phyloP scores from a whole-genome alignment of 2,113 vertebrate species.

The Pipra filicauda region DNA sequence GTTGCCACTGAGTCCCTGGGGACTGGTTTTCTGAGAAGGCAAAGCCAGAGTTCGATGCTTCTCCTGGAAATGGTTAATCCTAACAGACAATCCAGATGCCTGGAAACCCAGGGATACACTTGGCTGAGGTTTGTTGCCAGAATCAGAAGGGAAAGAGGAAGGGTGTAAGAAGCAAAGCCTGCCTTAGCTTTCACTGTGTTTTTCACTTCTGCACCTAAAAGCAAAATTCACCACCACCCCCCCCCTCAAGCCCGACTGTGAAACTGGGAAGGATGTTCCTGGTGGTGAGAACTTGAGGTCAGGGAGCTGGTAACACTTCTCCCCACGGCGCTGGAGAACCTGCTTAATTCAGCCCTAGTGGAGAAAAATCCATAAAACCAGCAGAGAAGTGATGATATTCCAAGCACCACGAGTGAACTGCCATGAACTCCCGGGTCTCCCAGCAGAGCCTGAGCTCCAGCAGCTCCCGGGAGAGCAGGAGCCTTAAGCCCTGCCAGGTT shows the following conservation, averaged over 20 bases:
- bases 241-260: neutral
- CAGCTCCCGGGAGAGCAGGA: neutral
- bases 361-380: neutral
- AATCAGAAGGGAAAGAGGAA: neutral
- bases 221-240: neutral
- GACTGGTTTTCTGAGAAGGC: neutral
- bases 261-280: neutral
- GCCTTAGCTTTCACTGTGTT: neutral
- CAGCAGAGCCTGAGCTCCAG: neutral
- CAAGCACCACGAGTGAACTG: neutral
- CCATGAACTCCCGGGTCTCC: neutral
- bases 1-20: neutral
- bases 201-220: neutral
- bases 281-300: neutral
- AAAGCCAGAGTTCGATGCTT: neutral
- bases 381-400: neutral
- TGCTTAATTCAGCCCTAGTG: neutral
- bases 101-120: neutral
- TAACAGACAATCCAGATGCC: neutral
- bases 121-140: neutral
- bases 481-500: neutral
- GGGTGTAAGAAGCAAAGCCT: neutral
- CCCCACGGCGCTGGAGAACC: neutral
- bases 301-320: neutral
- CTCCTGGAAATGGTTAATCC: neutral